phyloP scores from a whole-genome alignment of 2,888 invertebrate genomes.

The Schrankia costaestrigalis region DNA sequence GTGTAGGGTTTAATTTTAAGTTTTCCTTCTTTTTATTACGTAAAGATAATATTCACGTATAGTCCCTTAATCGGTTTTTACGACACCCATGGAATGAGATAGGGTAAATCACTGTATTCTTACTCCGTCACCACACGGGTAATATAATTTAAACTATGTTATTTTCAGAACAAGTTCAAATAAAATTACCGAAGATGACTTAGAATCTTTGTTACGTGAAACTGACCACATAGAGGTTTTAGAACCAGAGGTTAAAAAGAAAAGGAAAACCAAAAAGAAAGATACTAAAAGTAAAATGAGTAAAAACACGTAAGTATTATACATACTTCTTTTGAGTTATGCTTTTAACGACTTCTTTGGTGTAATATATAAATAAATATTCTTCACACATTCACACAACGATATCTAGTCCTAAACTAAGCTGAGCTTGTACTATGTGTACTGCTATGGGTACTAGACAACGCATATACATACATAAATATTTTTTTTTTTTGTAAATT shows the following conservation, averaged over 20 bases:
- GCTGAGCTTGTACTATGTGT: no score
- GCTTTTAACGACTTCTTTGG: background rate
- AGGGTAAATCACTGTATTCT: background rate
- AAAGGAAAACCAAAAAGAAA: constrained; percentile 38
- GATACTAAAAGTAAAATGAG: constrained; percentile 17
- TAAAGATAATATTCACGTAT: no score
- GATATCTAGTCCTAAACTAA: no score
- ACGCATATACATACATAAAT: no score
- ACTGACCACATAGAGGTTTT: constrained; percentile 9
- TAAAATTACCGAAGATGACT: constrained; percentile 33
- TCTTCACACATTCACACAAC: no score
- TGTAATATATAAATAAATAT: background rate
- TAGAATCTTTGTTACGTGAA: constrained; percentile 23
- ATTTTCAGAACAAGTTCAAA: constrained; percentile 28
- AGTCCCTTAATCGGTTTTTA: no score
- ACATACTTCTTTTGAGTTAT: background rate
- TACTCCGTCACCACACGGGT: background rate
- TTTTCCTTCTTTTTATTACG: no score
- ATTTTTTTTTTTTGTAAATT: no score
- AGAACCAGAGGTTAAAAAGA: constrained; percentile 33
- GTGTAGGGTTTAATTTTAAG: no score
- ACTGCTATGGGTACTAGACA: no score
- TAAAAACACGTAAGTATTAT: constrained; percentile 6
- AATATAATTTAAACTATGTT: background rate
- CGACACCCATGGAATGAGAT: background rate